Evolutionary conservation across 2,888 invertebrate species (phyloP), one percentile per base, ranked within the genome.

Genomic region (Smittia aterrima): DNA sequence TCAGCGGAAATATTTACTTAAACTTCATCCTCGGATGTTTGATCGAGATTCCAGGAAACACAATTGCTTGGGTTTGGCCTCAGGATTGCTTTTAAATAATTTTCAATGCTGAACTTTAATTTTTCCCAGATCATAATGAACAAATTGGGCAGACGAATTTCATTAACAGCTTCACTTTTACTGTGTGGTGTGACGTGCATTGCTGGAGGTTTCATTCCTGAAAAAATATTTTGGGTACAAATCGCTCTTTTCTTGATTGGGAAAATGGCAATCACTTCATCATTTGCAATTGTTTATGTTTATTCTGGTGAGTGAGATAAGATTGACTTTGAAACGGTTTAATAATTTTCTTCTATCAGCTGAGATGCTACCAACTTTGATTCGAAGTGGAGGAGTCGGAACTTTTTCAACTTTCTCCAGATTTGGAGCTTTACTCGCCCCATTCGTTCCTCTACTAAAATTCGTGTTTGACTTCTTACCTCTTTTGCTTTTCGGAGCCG

Each of bases 1-100:
- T 90, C 75, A 87, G 87, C 74, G 90, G 90, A 13, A 87, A 90
- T 79, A 89, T 89, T 80, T 90, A 90, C 79, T 75, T 88, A 1
- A 90, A 90, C 80, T 90, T 90, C 79, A 84, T 87, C 4, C 79
- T 89, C 25, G 88, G 88, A 1, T 86, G 87, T 75, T 79, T 88
- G n/a, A 82, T 87, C 7, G 88, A 88, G 80, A 87, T 88, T 77
- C 88, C 88, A 4, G 87, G 87, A 1, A 87, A 87, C 77, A 81
- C 84, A 1, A 74, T 87, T 72, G 86, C 72, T 32, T 72, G 72
- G 72, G 71, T 71, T 25, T 11, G 53, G 13, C 22, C 11, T 16
- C 47, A 25, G 13, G 18, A 22, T 18, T 7, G n/a, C n/a, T n/a
- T 0, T 20, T 66, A n/a, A 7, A 32, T 11, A 64, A 16, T 1